Conservation (phyloP, 2,888 invertebrate genomes). For the Chymomyza procnemis region DNA sequence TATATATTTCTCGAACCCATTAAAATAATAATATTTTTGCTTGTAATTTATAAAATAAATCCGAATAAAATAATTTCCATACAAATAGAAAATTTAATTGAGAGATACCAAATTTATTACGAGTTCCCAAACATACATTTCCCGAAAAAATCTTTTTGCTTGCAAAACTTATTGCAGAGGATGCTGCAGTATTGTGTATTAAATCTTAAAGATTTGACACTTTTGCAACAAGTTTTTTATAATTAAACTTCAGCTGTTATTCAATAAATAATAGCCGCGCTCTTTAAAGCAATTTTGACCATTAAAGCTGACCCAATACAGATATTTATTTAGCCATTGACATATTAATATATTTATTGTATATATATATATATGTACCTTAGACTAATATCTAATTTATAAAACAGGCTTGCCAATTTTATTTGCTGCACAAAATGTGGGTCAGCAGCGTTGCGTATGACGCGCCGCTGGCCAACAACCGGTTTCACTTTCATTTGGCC, state of each 20-base stretch:
- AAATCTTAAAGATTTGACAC: not conserved
- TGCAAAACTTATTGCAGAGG: too few species aligned
- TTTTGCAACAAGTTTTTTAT: not conserved
- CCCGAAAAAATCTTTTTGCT: too few species aligned
- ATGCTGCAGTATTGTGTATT: too few species aligned
- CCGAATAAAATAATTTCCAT: too few species aligned
- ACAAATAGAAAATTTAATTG: too few species aligned
- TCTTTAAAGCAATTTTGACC: not conserved
- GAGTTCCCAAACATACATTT: too few species aligned
- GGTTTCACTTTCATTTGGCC: conserved; percentile 57
- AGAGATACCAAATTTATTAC: too few species aligned
- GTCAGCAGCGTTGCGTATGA: conserved; percentile 62
- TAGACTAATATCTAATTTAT: conserved; percentile 25
- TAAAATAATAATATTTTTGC: too few species aligned
- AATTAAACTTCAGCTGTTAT: not conserved
- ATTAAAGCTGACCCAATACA: conserved; percentile 19
- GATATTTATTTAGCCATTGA: conserved; percentile 14
- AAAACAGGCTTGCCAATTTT: conserved; percentile 60
- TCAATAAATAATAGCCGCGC: not conserved
- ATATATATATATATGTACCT: conserved; percentile 17
- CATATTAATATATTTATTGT: conserved; percentile 17
- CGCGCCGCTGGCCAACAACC: conserved; percentile 43
- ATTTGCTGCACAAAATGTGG: conserved; percentile 49
- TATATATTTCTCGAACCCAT: too few species aligned
- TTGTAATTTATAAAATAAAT: too few species aligned